These are phyloP conservation scores for Ahaetulla prasina DNA, from an alignment of 2,113 vertebrate genomes.

Conservation along the genomic window DNA sequence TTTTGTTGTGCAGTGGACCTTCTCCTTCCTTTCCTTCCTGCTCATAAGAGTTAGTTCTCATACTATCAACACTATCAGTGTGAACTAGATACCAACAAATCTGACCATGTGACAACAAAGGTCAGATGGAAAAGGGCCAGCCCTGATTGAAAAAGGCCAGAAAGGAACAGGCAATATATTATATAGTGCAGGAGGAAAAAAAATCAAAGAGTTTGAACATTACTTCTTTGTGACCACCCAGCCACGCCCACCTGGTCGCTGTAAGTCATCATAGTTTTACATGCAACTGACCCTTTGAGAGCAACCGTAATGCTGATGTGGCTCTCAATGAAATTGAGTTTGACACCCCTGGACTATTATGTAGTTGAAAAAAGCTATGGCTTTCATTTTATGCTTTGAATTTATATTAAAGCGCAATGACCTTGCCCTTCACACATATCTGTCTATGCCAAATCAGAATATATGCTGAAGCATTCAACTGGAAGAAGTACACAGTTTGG, in stretches of 20 bases:
- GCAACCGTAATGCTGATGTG: too few species aligned
- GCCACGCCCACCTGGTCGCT: too few species aligned
- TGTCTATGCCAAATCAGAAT: neutral
- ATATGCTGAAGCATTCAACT: neutral
- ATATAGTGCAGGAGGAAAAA: neutral
- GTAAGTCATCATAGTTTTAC: too few species aligned
- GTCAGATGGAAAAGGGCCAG: neutral
- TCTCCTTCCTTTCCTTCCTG: neutral
- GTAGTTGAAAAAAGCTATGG: neutral
- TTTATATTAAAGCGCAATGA: neutral
- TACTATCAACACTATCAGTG: neutral
- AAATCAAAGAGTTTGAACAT: neutral
- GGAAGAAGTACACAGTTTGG: constrained; percentile 5
- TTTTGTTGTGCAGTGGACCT: neutral
- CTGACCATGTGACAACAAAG: neutral
- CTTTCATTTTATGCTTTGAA: neutral
- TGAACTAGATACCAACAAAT: neutral
- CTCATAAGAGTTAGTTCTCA: neutral
- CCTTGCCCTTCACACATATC: constrained; percentile 2
- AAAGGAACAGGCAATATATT: neutral
- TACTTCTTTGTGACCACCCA: neutral
- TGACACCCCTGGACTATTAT: too few species aligned
- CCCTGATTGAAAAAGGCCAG: neutral
- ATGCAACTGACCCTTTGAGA: too few species aligned
- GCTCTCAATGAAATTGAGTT: too few species aligned